Evolutionary conservation across 2,797 vertebrate genomes (phyloP).

Genomic region (Periparus ater): DNA sequence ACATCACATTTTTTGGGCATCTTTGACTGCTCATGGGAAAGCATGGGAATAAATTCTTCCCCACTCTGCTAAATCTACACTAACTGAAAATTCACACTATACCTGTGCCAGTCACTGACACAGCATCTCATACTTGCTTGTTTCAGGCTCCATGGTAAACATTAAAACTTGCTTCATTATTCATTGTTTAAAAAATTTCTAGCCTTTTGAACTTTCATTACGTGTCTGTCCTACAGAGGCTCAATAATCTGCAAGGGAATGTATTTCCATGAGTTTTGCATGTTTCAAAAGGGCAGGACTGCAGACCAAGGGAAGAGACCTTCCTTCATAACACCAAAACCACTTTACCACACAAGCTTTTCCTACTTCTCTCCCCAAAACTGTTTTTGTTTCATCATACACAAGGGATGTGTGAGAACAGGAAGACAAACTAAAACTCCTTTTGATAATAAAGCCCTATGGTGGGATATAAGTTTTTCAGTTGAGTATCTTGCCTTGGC

Average conservation of each 20-base stretch:
- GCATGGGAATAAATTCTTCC: fast-evolving
- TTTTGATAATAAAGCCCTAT: neutral
- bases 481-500: neutral
- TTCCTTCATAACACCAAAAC: neutral
- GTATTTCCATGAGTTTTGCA: neutral
- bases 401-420: neutral
- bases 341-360: neutral
- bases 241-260: neutral
- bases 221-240: neutral
- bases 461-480: neutral
- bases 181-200: neutral
- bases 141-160: neutral
- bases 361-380: neutral
- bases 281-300: neutral
- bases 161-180: neutral
- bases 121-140: neutral
- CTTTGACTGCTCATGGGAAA: neutral
- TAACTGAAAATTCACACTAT: neutral
- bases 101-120: neutral
- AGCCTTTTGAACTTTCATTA: neutral
- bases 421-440: neutral
- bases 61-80: neutral
- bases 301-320: neutral
- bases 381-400: neutral
- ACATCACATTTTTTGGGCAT: neutral